Evolutionary conservation across 2,888 invertebrate genomes (phyloP).

Genomic region (Xestia rhomboidea): DNA sequence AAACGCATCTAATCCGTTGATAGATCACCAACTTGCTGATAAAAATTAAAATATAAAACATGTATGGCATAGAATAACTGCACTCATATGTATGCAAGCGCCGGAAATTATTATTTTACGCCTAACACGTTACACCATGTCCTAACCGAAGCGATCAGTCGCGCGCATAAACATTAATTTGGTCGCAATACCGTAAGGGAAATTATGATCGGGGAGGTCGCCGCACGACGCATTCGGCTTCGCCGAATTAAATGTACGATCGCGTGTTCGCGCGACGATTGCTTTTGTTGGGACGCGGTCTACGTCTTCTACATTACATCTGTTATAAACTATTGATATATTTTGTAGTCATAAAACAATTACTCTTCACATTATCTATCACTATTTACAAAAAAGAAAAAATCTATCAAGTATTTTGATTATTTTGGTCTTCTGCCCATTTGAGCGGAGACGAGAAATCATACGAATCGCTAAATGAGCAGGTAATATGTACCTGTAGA

Average conservation of each 20-base stretch:
- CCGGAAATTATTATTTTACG: background rate
- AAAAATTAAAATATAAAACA: background rate
- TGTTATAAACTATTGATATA: conserved; percentile 4
- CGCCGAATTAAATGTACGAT: background rate
- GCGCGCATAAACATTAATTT: background rate
- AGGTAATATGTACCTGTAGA: background rate
- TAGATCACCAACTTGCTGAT: background rate
- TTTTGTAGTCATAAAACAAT: conserved; percentile 9
- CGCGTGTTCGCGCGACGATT: background rate
- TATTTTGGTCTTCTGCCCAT: background rate
- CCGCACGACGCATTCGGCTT: background rate
- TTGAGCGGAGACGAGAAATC: background rate
- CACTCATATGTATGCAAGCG: background rate
- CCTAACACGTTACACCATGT: background rate
- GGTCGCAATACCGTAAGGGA: background rate
- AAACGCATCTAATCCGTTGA: background rate
- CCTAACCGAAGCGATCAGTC: conserved; percentile 1
- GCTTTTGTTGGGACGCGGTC: background rate
- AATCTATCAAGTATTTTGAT: too few relatives aligned
- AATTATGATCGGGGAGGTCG: background rate
- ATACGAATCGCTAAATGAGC: background rate
- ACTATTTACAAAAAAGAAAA: background rate
- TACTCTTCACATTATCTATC: background rate
- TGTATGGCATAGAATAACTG: background rate
- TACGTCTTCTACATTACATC: background rate